A percentile compares a stretch with the other conserved stretches of the same genome.
These are phyloP conservation scores for Neodiprion virginianus DNA, from an alignment of 1,140 invertebrate genomes.

Conservation along the genomic window DNA sequence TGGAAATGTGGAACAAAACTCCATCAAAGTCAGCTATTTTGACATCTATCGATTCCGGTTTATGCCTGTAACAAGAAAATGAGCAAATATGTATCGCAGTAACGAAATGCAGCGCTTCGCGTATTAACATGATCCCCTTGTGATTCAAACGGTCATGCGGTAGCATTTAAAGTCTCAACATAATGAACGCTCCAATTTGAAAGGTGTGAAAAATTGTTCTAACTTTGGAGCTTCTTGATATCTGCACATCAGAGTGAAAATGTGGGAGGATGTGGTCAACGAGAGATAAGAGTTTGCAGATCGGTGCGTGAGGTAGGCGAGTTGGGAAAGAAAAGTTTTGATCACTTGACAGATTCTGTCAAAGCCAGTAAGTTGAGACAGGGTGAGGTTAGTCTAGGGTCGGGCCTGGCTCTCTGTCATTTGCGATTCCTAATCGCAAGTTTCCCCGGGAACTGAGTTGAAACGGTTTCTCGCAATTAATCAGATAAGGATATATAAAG, in stretches of 20 bases:
- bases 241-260: too few relatives aligned
- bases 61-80: constrained; percentile 75
- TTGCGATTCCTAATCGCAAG: neutral
- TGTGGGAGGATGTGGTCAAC: too few relatives aligned
- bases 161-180: too few relatives aligned
- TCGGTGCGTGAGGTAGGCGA: too few relatives aligned
- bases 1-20: constrained; percentile 97
- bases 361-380: constrained; percentile 9
- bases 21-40: constrained; percentile 98
- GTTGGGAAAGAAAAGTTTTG: neutral
- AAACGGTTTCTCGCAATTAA: neutral
- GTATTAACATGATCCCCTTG: neutral
- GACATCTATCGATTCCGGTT: constrained; percentile 94
- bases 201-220: too few relatives aligned
- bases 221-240: too few relatives aligned
- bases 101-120: constrained; percentile 14
- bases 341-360: constrained; percentile 2
- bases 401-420: constrained; percentile 28
- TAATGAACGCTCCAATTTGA: too few relatives aligned
- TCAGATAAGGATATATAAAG: neutral
- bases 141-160: too few relatives aligned
- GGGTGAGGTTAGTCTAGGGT: constrained; percentile 37
- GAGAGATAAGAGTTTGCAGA: too few relatives aligned
- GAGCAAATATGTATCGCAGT: constrained; percentile 24
- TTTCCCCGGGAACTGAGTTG: neutral